Base-by-base conservation (phyloP, 2,113 vertebrate genomes). In the Alectura lathami region DNA sequence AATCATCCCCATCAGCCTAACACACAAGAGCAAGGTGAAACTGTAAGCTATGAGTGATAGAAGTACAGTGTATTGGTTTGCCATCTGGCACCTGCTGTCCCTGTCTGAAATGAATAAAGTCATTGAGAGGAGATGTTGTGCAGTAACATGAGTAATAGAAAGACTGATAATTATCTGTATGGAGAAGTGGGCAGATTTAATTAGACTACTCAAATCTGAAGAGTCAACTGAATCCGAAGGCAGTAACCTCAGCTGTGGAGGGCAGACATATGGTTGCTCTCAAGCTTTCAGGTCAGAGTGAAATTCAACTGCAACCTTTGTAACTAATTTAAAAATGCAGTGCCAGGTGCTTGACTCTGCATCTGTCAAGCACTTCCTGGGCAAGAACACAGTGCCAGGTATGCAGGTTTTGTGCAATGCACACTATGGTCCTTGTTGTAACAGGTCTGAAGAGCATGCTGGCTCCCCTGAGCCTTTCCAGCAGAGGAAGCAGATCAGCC, bases 41-140 rank as follows among this genome's bases (percentile, higher is more conserved):
- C 73, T 93, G n/a, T 89, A 97, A 88, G 92, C 96, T 94, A 70
- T 45, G 40, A 97, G 94, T 77, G 80, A 93, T 67, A 66, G 89
- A 95, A 94, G 91, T 59, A 92, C 94, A 36, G 23, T 59, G 86
- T 86, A 95, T 93, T 66, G 0, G 78, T 96, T 96, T 97, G 94
- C 97, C 94, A 98, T 96, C 97, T 98, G 98, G 97, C 98, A 98
- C 97, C 97, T 97, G 96, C 97, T 96, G 87, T 92, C 93, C 91
- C 91, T 91, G 86, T 76, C 83, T 96, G 88, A 96, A 96, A 96
- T 90, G 88, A 95, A 96, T 97, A 92, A 97, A 97, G 96, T 95
- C 91, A 94, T 96, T 22, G 17, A 97, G 95, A 96, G 36, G 78
- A 70, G 80, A 95, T 94, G 89, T 89, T 94, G 75, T 77, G 66